phyloP scores from a whole-genome alignment of 2,797 vertebrate species.

The Holocentrus rufus region DNA sequence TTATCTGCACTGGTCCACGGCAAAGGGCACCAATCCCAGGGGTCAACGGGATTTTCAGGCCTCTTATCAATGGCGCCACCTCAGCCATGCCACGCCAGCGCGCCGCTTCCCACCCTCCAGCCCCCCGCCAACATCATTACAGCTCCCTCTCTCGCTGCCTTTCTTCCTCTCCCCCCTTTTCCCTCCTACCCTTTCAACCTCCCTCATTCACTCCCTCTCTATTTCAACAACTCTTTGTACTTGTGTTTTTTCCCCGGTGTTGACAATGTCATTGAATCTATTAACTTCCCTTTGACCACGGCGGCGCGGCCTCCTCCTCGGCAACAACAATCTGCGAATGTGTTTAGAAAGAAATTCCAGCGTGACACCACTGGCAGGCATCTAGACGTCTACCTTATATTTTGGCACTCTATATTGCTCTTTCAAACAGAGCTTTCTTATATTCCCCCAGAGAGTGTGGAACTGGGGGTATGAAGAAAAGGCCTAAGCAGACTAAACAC shows the following conservation, averaged over 20 bases:
- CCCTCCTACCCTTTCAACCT: neutral
- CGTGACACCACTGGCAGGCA: conserved; percentile 13
- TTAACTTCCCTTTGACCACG: conserved; percentile 52
- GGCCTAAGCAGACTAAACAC: conserved; percentile 28
- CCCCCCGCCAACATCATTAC: conserved; percentile 24
- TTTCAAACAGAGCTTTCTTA: conserved; percentile 29
- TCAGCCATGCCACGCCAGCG: conserved; percentile 15
- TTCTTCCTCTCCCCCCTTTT: conserved; percentile 1
- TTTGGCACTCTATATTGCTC: conserved; percentile 31
- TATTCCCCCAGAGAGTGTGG: conserved; percentile 29
- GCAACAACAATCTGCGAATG: conserved; percentile 20
- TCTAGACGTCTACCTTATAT: conserved; percentile 20
- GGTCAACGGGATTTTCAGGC: conserved; percentile 42
- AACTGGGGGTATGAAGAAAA: conserved; percentile 11
- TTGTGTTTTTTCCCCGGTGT: conserved; percentile 21
- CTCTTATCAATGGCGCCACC: conserved; percentile 44
- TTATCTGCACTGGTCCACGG: conserved; percentile 11
- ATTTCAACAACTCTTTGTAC: conserved; percentile 25
- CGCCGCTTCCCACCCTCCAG: conserved; percentile 28
- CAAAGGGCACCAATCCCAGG: conserved; percentile 34
- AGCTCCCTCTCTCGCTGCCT: neutral
- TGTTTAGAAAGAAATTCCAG: conserved; percentile 12
- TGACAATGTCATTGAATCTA: conserved; percentile 57
- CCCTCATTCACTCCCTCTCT: neutral
- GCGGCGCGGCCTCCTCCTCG: neutral